Conservation (phyloP, 2,888 invertebrate genomes). For the Harpalus rufipes region DNA sequence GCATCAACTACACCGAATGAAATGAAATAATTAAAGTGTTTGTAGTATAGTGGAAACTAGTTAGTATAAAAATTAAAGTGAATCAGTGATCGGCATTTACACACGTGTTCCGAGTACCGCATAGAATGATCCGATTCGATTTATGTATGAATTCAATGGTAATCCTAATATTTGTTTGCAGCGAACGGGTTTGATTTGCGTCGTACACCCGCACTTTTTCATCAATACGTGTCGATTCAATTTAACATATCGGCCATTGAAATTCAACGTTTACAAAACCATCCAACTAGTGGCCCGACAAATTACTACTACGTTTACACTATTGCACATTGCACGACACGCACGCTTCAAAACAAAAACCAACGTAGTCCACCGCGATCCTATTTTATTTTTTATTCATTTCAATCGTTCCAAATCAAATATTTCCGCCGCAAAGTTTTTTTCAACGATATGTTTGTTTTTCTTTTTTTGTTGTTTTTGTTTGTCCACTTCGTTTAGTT, state of each 20-base stretch:
- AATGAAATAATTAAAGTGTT: constrained; percentile 2
- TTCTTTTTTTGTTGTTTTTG: constrained; percentile 41
- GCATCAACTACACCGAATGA: background rate
- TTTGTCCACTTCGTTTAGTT: constrained; percentile 57
- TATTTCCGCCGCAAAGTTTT: constrained; percentile 51
- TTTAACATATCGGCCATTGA: constrained; percentile 40
- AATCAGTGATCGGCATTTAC: background rate
- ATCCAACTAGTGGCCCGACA: constrained; percentile 46
- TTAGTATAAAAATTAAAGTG: constrained; percentile 30
- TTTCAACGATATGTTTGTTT: constrained; percentile 52
- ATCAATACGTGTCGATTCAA: constrained; percentile 48
- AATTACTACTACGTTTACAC: constrained; percentile 53
- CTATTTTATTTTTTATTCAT: constrained; percentile 54
- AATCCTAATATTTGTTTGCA: constrained; percentile 49
- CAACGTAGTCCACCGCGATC: constrained; percentile 4
- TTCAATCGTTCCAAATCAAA: constrained; percentile 50
- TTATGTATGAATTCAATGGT: constrained; percentile 49
- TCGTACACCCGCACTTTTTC: constrained; percentile 36
- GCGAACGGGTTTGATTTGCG: constrained; percentile 44
- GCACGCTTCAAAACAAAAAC: constrained; percentile 4
- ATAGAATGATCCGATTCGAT: constrained; percentile 1
- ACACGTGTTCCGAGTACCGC: background rate
- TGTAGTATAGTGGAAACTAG: constrained; percentile 14
- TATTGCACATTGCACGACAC: constrained; percentile 11
- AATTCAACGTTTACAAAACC: constrained; percentile 51